Conservation (phyloP, 2,888 invertebrate species). For the Drosophila testacea region DNA sequence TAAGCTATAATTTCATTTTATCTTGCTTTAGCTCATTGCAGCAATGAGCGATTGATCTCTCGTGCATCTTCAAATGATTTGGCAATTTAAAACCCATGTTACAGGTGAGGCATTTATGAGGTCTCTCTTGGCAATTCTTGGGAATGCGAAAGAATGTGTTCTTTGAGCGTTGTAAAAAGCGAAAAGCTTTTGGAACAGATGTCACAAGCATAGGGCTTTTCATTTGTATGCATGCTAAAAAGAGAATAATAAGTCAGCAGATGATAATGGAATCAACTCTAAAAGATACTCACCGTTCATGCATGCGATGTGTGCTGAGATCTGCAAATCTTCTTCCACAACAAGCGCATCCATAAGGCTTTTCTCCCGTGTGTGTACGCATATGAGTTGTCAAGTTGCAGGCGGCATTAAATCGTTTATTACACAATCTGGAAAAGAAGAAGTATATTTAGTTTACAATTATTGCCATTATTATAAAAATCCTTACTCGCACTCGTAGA, state of each 20-base stretch:
- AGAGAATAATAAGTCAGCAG: neutral
- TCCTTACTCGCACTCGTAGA: conserved; percentile 64
- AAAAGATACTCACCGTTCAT: conserved; percentile 74
- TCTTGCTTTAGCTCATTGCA: neutral
- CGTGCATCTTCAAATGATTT: conserved; percentile 84
- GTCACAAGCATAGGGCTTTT: conserved; percentile 77
- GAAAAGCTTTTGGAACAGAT: conserved; percentile 79
- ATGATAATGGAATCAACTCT: neutral
- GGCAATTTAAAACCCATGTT: conserved; percentile 83
- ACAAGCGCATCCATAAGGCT: conserved; percentile 69
- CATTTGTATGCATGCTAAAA: conserved; percentile 82
- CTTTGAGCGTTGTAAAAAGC: conserved; percentile 78
- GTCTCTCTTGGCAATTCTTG: conserved; percentile 80
- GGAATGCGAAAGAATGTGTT: conserved; percentile 79
- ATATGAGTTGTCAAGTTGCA: conserved; percentile 80
- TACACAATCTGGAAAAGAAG: conserved; percentile 62
- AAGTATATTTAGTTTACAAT: neutral
- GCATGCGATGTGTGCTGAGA: conserved; percentile 82
- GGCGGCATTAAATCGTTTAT: conserved; percentile 71
- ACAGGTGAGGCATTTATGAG: conserved; percentile 81
- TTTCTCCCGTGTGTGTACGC: conserved; percentile 82
- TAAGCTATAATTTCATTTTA: no score
- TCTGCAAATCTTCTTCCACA: conserved; percentile 82
- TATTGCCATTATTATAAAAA: neutral
- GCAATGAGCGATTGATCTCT: conserved; percentile 56